A percentile compares a stretch with the other conserved stretches of the same genome.
phyloP scores from a whole-genome alignment of 2,888 invertebrate genomes.

The Epinotia nisella region DNA sequence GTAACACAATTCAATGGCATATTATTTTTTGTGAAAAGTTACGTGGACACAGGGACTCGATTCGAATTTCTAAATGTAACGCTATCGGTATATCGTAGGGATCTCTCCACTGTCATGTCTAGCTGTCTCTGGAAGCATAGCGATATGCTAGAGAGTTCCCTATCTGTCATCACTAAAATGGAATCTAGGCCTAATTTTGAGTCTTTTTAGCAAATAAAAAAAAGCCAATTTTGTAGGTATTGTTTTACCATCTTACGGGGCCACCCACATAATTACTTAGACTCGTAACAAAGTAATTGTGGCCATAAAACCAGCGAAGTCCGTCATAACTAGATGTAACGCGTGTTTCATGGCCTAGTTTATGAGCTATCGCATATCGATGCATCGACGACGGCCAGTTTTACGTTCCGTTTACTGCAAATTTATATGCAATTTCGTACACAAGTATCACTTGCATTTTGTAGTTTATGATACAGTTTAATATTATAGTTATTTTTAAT shows the following conservation, averaged over 20 bases:
- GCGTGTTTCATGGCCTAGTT: constrained; percentile 29
- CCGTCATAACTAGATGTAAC: constrained; percentile 5
- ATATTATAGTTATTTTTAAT: neutral
- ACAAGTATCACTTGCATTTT: constrained; percentile 32
- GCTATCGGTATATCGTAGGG: too few species aligned
- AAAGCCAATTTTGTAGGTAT: neutral
- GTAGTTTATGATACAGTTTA: neutral
- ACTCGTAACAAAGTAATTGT: constrained; percentile 24
- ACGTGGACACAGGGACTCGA: too few species aligned
- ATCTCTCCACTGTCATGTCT: too few species aligned
- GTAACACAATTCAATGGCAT: too few species aligned
- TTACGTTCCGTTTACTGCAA: constrained; percentile 33
- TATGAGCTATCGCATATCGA: constrained; percentile 26
- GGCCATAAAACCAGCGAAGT: constrained; percentile 22
- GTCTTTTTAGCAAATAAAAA: too few species aligned
- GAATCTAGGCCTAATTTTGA: neutral
- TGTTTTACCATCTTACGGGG: neutral
- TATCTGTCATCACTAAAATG: neutral
- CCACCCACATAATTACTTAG: constrained; percentile 8
- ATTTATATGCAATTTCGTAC: constrained; percentile 36
- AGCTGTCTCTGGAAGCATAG: too few species aligned
- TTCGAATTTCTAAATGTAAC: too few species aligned
- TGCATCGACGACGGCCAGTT: constrained; percentile 27
- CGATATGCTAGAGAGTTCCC: too few species aligned
- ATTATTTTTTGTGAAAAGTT: too few species aligned